Evolutionary conservation across 2,113 vertebrate species (phyloP).

Genomic region (Diadophis punctatus): DNA sequence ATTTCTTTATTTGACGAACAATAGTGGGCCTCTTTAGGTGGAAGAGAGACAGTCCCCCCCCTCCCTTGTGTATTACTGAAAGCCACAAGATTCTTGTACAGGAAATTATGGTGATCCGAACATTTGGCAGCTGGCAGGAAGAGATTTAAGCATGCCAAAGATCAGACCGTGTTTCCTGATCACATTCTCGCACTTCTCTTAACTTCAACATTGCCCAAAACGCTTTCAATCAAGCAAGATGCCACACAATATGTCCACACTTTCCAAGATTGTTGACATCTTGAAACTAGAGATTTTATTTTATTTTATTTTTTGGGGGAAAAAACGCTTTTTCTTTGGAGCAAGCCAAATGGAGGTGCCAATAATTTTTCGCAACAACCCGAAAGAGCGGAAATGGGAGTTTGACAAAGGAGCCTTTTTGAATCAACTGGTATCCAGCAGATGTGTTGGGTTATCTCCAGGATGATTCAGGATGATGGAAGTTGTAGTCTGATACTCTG

Average conservation of each 20-base stretch:
- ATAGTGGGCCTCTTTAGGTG: not conserved
- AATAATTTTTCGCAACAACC: not conserved
- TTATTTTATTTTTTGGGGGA: no score
- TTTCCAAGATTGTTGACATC: not conserved
- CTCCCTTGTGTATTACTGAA: not conserved
- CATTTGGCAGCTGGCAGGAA: slow-evolving; percentile 44
- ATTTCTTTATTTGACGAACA: not conserved
- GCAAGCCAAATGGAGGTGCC: not conserved
- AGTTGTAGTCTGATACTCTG: not conserved
- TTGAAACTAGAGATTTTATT: not conserved
- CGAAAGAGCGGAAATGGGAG: not conserved
- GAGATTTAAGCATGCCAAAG: slow-evolving; percentile 25
- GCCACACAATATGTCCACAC: not conserved
- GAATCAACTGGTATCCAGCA: not conserved
- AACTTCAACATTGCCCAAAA: slow-evolving; percentile 4
- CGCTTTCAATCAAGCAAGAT: not conserved
- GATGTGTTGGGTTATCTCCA: not conserved
- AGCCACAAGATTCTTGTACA: not conserved
- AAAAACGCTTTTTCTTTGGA: not conserved
- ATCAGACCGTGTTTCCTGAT: slow-evolving; percentile 39
- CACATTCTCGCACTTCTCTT: not conserved
- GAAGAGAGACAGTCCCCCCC: not conserved
- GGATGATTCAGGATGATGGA: not conserved
- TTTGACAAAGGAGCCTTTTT: not conserved
- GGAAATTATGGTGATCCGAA: slow-evolving; percentile 27